Evolutionary conservation across 2,797 vertebrate species (phyloP).

Genomic region (Kryptopterus vitreolus): DNA sequence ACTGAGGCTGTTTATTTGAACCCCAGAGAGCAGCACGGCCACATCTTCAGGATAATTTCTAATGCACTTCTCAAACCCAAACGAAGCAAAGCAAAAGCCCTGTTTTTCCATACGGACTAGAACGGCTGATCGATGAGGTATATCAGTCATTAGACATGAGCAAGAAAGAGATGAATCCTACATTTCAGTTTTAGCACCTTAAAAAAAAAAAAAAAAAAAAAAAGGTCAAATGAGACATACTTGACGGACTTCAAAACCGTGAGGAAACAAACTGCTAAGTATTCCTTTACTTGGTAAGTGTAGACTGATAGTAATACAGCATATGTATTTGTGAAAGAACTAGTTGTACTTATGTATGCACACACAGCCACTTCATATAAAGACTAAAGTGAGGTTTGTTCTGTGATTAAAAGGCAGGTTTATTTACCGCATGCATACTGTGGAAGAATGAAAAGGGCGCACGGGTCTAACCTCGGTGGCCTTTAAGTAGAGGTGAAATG

Average conservation of each 20-base stretch:
- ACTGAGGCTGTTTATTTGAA: neutral
- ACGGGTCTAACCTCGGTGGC: neutral
- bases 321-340: slow-evolving; percentile 25
- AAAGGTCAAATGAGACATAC: slow-evolving; percentile 32
- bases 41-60: neutral
- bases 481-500: neutral
- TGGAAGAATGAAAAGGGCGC: slow-evolving; percentile 30
- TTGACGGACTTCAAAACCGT: slow-evolving; percentile 30
- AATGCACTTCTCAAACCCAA: slow-evolving; percentile 28
- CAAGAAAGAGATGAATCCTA: slow-evolving; percentile 3
- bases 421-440: slow-evolving; percentile 54
- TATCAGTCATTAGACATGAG: slow-evolving; percentile 51
- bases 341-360: slow-evolving; percentile 13
- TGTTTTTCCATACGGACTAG: slow-evolving; percentile 30
- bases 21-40: slow-evolving; percentile 16
- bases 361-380: slow-evolving; percentile 51
- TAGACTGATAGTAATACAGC: slow-evolving; percentile 26
- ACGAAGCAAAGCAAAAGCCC: slow-evolving; percentile 25
- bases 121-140: slow-evolving; percentile 59
- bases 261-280: slow-evolving; percentile 24
- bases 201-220: too few species aligned
- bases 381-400: slow-evolving; percentile 68
- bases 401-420: slow-evolving; percentile 69
- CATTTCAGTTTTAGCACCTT: slow-evolving; percentile 47
- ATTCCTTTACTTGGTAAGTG: slow-evolving; percentile 38